Percentiles rank a stretch among this genome's conserved stretches.
Evolutionary conservation across 1,140 invertebrate species (phyloP).

Genomic region (Cryptotermes secundus): DNA sequence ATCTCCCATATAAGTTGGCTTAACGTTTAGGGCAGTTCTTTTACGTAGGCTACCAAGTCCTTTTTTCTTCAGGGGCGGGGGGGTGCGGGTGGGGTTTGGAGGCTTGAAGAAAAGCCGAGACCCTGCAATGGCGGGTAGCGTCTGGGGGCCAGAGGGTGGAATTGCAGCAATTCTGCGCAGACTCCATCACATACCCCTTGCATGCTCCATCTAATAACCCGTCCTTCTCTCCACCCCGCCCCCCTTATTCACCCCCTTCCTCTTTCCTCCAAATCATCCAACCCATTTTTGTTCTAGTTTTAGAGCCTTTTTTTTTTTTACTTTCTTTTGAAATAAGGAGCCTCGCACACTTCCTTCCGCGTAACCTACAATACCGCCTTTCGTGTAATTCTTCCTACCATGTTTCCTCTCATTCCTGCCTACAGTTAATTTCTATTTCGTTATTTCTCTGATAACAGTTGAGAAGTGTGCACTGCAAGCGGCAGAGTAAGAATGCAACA

Average conservation of each 20-base stretch:
- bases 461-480: background rate
- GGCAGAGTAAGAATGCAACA: background rate
- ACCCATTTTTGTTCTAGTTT: constrained; percentile 19
- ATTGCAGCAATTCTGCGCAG: background rate
- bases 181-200: background rate
- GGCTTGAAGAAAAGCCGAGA: background rate
- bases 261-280: background rate
- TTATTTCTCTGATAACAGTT: background rate
- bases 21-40: background rate
- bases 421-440: background rate
- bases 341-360: background rate
- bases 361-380: background rate
- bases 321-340: background rate
- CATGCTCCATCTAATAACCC: background rate
- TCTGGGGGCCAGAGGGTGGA: constrained; percentile 3
- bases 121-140: background rate
- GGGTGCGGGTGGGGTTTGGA: background rate
- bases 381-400: background rate
- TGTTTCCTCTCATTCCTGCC: background rate
- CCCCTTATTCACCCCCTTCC: background rate
- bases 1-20: background rate
- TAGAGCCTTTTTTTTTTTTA: background rate
- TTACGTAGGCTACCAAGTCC: background rate
- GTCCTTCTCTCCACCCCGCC: background rate
- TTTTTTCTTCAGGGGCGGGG: background rate